Base-by-base conservation (phyloP, 2,797 vertebrate genomes). In the Sebastes minor region DNA sequence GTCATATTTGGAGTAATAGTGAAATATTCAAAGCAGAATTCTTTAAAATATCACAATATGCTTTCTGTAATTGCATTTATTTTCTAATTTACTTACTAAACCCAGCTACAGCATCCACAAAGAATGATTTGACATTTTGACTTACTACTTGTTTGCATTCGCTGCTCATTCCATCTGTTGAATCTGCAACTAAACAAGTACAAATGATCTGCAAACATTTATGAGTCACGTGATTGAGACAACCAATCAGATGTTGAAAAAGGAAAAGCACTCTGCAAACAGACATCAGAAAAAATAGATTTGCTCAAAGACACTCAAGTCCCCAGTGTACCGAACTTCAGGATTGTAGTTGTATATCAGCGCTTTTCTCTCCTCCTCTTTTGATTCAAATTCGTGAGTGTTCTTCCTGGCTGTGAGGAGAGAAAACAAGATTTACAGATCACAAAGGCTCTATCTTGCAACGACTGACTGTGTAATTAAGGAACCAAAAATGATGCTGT, bases 331-430 rank as follows among this genome's bases (percentile, higher is more conserved):
- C 23, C 2, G 23, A 23, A 23, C 23, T 23, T 2, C 79, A 8
- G 95, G 93, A 7, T 0, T 87, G 88, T 95, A 89, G 90, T 95
- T 95, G 83, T 96, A 96, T 22, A 96, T 96, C 84, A 96, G 86
- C 0, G 91, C 91, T 8, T 89, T 81, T 3, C 20, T 61, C 80
- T 95, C 94, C 4, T 84, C 92, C 13, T 91, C 89, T 61, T 78
- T 13, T 1, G 89, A 92, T 3, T 82, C n/a, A 83, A 96, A 96
- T 11, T 32, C 80, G 87, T 96, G 96, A 3, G 78, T 78, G 86
- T 78, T 96, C 88, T 94, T 96, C 81, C 92, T 94, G 22, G 95
- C 96, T 96, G 94, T n/a, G n/a, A 62, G n/a, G n/a, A 71, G 32
- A 86, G 6, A 87, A 77, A 78, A 60, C 13, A 22, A 64, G 4